A percentile compares a stretch with the other conserved stretches of the same genome.
Evolutionary conservation across 2,888 invertebrate genomes (phyloP).

Genomic region (Phalera bucephala): DNA sequence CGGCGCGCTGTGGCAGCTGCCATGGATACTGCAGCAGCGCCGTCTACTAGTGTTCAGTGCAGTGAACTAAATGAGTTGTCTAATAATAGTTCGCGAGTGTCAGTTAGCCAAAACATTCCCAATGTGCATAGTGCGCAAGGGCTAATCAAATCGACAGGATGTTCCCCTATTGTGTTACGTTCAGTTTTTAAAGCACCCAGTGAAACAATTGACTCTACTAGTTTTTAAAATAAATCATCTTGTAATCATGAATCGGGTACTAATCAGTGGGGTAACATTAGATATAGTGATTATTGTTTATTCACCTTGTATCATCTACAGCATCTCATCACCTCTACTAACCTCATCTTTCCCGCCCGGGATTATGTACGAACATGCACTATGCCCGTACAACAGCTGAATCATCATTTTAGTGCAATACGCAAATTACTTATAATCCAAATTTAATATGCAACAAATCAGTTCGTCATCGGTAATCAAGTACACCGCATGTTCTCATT

Average conservation of each 20-base stretch:
- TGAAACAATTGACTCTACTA: not conserved
- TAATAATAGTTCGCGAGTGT: slow-evolving; percentile 1
- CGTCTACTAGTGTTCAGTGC: slow-evolving; percentile 1
- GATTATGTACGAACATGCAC: slow-evolving; percentile 1
- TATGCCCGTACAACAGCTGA: too few species aligned
- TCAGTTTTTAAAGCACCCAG: slow-evolving; percentile 1
- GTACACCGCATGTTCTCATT: too few species aligned
- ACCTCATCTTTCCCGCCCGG: slow-evolving; percentile 2
- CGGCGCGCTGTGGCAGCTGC: too few species aligned
- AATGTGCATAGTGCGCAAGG: slow-evolving; percentile 1
- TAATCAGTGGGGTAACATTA: slow-evolving; percentile 1
- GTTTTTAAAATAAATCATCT: not conserved
- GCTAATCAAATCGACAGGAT: not conserved
- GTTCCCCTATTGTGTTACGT: slow-evolving; percentile 1
- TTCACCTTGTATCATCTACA: not conserved
- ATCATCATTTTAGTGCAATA: too few species aligned
- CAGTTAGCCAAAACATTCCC: not conserved
- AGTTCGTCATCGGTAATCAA: too few species aligned
- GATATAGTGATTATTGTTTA: not conserved
- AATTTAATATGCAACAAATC: too few species aligned
- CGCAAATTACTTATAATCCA: too few species aligned
- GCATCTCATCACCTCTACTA: slow-evolving; percentile 1
- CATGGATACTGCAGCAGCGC: not conserved
- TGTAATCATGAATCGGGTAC: not conserved
- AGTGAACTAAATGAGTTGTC: slow-evolving; percentile 1